Percentiles rank a stretch among this genome's conserved stretches.
Conservation (phyloP, 2,113 vertebrate species). For the Apaloderma vittatum region DNA sequence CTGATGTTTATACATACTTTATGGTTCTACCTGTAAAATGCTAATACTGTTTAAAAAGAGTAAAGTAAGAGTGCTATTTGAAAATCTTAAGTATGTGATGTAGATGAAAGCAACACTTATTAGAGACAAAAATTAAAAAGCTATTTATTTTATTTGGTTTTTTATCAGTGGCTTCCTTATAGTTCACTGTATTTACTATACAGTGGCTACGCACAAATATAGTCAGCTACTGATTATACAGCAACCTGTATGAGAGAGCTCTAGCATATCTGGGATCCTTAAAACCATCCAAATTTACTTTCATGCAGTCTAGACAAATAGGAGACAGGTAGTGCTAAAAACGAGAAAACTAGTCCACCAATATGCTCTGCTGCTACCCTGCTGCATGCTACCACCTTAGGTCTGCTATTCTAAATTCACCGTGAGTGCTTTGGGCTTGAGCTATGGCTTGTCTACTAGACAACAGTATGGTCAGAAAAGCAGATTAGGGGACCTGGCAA, state of each 20-base stretch:
- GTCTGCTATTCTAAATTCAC: neutral
- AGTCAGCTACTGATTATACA: neutral
- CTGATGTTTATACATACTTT: neutral
- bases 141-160: neutral
- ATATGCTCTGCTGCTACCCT: neutral
- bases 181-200: neutral
- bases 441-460: neutral
- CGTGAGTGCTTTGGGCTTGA: neutral
- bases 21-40: neutral
- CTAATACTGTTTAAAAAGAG: neutral
- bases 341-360: neutral
- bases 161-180: neutral
- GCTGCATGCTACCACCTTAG: neutral
- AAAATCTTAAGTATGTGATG: neutral
- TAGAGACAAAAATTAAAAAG: neutral
- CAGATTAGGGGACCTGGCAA: neutral
- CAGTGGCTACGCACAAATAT: neutral
- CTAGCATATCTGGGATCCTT: neutral
- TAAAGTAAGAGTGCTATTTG: neutral
- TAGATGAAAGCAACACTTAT: neutral
- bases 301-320: neutral
- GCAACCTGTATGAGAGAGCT: neutral
- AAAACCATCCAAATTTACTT: neutral
- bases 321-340: neutral
- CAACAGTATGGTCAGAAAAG: neutral